A percentile compares a stretch with the other conserved stretches of the same genome.
These are phyloP conservation scores for Cactoblastis cactorum DNA, from an alignment of 2,888 invertebrate species.

Conservation along the genomic window DNA sequence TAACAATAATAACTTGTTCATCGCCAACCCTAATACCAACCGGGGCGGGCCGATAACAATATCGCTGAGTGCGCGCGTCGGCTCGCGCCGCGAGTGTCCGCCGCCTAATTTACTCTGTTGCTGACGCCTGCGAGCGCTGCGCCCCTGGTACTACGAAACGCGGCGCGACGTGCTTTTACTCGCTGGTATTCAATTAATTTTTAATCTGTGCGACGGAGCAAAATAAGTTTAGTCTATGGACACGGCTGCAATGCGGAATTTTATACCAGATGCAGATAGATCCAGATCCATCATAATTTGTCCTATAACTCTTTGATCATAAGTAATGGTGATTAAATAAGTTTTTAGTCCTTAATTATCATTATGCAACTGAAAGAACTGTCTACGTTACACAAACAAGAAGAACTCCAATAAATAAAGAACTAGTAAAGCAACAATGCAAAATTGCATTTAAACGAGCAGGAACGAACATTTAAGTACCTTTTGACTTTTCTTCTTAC, in stretches of 20 bases:
- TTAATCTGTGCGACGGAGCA: neutral
- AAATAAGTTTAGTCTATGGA: neutral
- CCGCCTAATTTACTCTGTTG: constrained; percentile 55
- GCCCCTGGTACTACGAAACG: constrained; percentile 37
- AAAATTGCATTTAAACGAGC: too few species aligned
- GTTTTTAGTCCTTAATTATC: too few species aligned
- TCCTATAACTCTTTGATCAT: too few species aligned
- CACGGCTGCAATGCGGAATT: neutral
- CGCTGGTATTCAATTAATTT: constrained; percentile 3
- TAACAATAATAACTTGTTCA: neutral
- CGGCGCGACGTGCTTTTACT: constrained; percentile 16
- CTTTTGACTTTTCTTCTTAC: too few species aligned
- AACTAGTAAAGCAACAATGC: too few species aligned
- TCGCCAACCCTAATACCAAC: constrained; percentile 45
- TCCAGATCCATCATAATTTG: too few species aligned
- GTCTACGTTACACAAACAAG: too few species aligned
- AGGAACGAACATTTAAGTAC: too few species aligned
- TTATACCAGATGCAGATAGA: too few species aligned
- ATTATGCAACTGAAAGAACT: too few species aligned
- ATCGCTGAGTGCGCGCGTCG: constrained; percentile 71
- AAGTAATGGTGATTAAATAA: too few species aligned
- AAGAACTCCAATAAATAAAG: too few species aligned
- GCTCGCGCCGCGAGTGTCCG: constrained; percentile 37
- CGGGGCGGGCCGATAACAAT: constrained; percentile 73
- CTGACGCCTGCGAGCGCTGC: constrained; percentile 40